Conservation (phyloP, 2,797 vertebrate species). For the Parotocinclus haroldoi region DNA sequence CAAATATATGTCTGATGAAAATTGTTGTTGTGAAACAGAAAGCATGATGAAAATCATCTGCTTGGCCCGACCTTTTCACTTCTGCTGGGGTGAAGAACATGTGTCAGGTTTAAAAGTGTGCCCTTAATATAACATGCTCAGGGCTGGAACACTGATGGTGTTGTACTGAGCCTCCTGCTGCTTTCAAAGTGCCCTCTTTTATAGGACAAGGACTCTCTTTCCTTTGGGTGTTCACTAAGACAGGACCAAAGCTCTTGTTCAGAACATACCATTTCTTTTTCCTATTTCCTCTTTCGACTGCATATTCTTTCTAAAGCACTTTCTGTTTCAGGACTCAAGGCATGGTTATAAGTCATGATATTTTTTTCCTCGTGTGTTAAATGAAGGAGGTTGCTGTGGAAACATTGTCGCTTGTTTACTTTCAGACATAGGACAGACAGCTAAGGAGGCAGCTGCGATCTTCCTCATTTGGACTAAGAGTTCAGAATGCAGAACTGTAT, state of each 20-base stretch:
- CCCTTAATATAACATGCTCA: constrained; percentile 54
- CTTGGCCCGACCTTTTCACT: constrained; percentile 5
- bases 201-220: constrained; percentile 80
- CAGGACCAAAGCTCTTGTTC: constrained; percentile 64
- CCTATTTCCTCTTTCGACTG: constrained; percentile 12
- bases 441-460: constrained; percentile 22
- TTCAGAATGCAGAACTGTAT: not conserved
- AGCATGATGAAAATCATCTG: constrained; percentile 4
- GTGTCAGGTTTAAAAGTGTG: constrained; percentile 51
- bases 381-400: constrained; percentile 57
- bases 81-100: constrained; percentile 33
- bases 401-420: constrained; percentile 51
- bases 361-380: constrained; percentile 40
- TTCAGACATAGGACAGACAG: constrained; percentile 46
- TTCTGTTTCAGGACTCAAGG: constrained; percentile 41
- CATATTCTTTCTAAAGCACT: constrained; percentile 37
- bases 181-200: constrained; percentile 76
- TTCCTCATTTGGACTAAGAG: constrained; percentile 28
- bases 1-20: too few relatives aligned
- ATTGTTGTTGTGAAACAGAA: not conserved
- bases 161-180: constrained; percentile 64
- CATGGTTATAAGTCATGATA: constrained; percentile 41
- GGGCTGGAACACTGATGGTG: constrained; percentile 64
- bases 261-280: constrained; percentile 50
- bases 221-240: constrained; percentile 74